Percentiles rank a stretch among this genome's conserved stretches.
These are phyloP conservation scores for Melitaea athalia DNA, from an alignment of 2,888 invertebrate genomes.

Conservation along the genomic window DNA sequence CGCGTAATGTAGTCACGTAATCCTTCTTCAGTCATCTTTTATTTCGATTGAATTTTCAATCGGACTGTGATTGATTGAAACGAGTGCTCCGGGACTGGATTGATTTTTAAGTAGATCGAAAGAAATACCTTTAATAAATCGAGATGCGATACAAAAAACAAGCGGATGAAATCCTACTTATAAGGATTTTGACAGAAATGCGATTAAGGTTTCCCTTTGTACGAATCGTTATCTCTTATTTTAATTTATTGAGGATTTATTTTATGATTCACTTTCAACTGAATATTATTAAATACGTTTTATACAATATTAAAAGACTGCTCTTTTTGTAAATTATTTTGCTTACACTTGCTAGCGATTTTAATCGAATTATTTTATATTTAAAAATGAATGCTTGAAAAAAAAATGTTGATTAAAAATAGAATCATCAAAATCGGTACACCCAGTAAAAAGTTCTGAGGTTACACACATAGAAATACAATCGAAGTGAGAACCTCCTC, in stretches of 20 bases:
- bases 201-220: constrained; percentile 53
- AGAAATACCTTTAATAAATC: constrained; percentile 71
- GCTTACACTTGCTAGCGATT: neutral
- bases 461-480: no score
- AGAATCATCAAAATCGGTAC: no score
- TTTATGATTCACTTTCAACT: constrained; percentile 36
- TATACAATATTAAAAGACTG: neutral
- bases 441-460: no score
- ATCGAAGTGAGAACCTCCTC: no score
- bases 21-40: constrained; percentile 71
- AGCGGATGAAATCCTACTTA: constrained; percentile 64
- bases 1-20: constrained; percentile 71
- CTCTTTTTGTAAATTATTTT: neutral
- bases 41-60: constrained; percentile 76
- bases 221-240: constrained; percentile 37
- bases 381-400: no score
- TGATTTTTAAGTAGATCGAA: constrained; percentile 74
- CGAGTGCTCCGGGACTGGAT: constrained; percentile 62
- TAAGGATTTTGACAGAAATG: constrained; percentile 59
- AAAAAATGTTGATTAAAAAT: no score
- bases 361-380: no score
- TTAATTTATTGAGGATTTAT: constrained; percentile 37
- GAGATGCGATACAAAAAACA: constrained; percentile 68
- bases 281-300: constrained; percentile 1
- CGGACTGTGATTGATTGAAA: constrained; percentile 76